Evolutionary conservation across 1,140 invertebrate species (phyloP).

Genomic region (Saccostrea echinata): DNA sequence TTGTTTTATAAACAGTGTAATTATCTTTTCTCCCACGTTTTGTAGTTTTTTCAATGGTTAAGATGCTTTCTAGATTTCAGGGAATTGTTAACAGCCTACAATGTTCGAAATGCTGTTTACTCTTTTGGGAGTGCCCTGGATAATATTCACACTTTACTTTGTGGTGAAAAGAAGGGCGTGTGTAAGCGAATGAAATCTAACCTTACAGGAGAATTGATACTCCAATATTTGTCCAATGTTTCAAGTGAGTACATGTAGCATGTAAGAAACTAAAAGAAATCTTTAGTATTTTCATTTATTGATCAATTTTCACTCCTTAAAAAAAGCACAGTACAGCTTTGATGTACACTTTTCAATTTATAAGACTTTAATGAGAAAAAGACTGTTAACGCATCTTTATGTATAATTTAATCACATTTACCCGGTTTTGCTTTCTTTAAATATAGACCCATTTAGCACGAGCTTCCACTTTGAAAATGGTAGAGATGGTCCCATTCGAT

Average conservation of each 20-base stretch:
- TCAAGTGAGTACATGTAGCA: slow-evolving; percentile 29
- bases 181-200: slow-evolving; percentile 31
- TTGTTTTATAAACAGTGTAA: too few species aligned
- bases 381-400: too few species aligned
- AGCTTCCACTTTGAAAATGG: slow-evolving; percentile 78
- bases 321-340: too few species aligned
- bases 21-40: too few species aligned
- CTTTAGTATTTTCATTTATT: too few species aligned
- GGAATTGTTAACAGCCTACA: slow-evolving; percentile 42
- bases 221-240: slow-evolving; percentile 37
- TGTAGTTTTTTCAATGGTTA: neutral
- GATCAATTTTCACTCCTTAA: too few species aligned
- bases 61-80: slow-evolving; percentile 29
- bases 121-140: slow-evolving; percentile 89
- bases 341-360: too few species aligned
- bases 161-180: slow-evolving; percentile 42
- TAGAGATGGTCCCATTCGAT: slow-evolving; percentile 81
- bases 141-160: slow-evolving; percentile 62
- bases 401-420: too few species aligned
- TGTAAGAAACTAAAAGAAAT: neutral
- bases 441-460: slow-evolving; percentile 80
- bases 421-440: too few species aligned
- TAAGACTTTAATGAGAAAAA: too few species aligned
- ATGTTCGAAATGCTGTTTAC: slow-evolving; percentile 86
- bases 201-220: slow-evolving; percentile 18